phyloP scores from a whole-genome alignment of 2,888 invertebrate genomes.

The Tillus elongatus region DNA sequence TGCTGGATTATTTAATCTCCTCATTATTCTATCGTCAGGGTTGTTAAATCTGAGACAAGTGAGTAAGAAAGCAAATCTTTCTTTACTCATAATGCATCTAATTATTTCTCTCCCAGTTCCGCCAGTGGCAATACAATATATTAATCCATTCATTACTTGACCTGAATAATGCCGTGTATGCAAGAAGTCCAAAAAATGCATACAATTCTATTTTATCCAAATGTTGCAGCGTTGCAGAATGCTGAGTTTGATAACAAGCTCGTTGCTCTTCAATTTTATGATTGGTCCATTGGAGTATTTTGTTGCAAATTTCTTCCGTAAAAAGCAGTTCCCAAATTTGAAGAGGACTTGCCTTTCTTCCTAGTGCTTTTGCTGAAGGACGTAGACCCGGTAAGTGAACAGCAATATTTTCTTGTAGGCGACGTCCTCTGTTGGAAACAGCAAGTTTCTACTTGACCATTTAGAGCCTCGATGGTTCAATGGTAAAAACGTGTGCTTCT shows the following conservation, averaged over 20 bases:
- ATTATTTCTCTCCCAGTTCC: too few species aligned
- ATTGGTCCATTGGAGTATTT: constrained; percentile 7
- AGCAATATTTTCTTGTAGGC: constrained; percentile 3
- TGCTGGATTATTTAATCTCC: constrained; percentile 7
- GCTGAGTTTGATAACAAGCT: constrained; percentile 5
- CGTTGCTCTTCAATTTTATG: constrained; percentile 6
- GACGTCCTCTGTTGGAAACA: constrained; percentile 5
- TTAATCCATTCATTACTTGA: not conserved
- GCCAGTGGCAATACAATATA: constrained; percentile 8
- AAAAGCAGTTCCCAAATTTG: too few species aligned
- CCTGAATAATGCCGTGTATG: constrained; percentile 1
- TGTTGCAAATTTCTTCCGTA: constrained; percentile 7
- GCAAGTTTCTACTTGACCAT: too few species aligned
- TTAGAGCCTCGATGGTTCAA: too few species aligned
- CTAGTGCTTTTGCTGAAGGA: not conserved
- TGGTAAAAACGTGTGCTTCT: too few species aligned
- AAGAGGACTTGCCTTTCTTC: too few species aligned
- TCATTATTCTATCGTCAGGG: constrained; percentile 4
- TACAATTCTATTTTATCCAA: constrained; percentile 6
- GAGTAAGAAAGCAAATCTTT: too few species aligned
- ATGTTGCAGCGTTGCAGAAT: constrained; percentile 7
- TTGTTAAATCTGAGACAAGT: constrained; percentile 4
- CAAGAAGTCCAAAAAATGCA: constrained; percentile 4
- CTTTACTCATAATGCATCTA: too few species aligned
- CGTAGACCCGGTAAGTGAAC: too few species aligned